Percentiles rank a stretch among this genome's conserved stretches.
Evolutionary conservation across 1,140 invertebrate genomes (phyloP).

Genomic region (Argopecten irradians): DNA sequence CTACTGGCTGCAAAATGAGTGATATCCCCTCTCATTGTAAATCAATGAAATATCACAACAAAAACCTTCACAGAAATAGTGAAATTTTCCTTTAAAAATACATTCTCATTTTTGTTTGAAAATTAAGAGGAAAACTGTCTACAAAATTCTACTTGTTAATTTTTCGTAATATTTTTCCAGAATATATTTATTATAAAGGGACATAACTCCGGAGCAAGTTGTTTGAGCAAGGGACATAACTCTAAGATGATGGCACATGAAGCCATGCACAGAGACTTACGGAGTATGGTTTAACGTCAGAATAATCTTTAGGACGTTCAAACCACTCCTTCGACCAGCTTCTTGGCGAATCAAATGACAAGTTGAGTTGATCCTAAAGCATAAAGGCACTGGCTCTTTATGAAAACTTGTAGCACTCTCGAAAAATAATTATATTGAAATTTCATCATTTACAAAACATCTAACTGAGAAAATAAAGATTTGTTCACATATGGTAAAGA

Average conservation of each 20-base stretch:
- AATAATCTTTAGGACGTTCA: neutral
- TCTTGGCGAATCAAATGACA: constrained; percentile 2
- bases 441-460: too few species aligned
- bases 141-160: neutral
- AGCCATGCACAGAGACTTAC: neutral
- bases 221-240: neutral
- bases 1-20: neutral
- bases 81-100: too few species aligned
- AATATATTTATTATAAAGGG: neutral
- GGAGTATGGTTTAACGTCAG: neutral
- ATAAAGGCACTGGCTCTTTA: neutral
- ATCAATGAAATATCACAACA: neutral
- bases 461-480: too few species aligned
- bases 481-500: too few species aligned
- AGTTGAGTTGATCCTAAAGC: neutral
- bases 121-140: neutral
- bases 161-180: neutral
- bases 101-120: too few species aligned
- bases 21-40: neutral
- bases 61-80: too few species aligned
- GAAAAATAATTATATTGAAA: too few species aligned
- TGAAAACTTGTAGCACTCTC: neutral
- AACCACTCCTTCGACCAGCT: constrained; percentile 6
- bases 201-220: neutral
- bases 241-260: neutral